A percentile compares a stretch with the other conserved stretches of the same genome.
Conservation (phyloP, 2,113 vertebrate genomes). For the Xenopus borealis region DNA sequence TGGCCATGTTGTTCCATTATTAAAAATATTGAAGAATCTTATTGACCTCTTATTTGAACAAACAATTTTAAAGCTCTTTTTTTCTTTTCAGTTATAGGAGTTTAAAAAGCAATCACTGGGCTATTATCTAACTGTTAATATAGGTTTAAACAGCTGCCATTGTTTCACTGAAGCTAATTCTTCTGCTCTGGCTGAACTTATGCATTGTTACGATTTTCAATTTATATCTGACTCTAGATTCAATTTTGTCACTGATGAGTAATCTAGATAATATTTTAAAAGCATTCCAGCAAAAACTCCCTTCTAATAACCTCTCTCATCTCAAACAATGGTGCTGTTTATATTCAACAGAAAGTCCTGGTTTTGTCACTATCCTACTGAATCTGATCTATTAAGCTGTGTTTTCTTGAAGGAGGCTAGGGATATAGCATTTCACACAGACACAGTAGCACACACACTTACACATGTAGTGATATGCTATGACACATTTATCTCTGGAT, state of each 20-base stretch:
- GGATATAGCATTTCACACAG: too few relatives aligned
- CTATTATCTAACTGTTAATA: conserved; percentile 38
- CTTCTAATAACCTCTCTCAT: conserved; percentile 9
- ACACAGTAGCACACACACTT: too few relatives aligned
- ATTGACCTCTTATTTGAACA: too few relatives aligned
- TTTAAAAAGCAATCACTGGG: conserved; percentile 1
- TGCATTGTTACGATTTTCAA: neutral
- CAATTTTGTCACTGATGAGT: conserved; percentile 28
- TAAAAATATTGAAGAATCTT: too few relatives aligned
- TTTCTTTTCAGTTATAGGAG: too few relatives aligned
- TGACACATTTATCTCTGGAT: too few relatives aligned
- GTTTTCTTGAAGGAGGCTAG: too few relatives aligned
- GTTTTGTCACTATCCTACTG: neutral
- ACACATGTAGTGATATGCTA: too few relatives aligned
- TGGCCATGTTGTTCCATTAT: too few relatives aligned
- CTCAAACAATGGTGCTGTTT: conserved; percentile 2
- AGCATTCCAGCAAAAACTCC: neutral
- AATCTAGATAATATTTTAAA: conserved; percentile 23
- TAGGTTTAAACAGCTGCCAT: conserved; percentile 22
- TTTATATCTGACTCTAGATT: conserved; percentile 25
- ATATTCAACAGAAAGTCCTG: neutral
- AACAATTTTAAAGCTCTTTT: too few relatives aligned
- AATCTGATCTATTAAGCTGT: neutral
- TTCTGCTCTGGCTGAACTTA: conserved; percentile 3
- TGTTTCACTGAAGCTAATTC: conserved; percentile 34